These are phyloP conservation scores for Chroicocephalus ridibundus DNA, from an alignment of 2,113 vertebrate species.

Conservation along the genomic window DNA sequence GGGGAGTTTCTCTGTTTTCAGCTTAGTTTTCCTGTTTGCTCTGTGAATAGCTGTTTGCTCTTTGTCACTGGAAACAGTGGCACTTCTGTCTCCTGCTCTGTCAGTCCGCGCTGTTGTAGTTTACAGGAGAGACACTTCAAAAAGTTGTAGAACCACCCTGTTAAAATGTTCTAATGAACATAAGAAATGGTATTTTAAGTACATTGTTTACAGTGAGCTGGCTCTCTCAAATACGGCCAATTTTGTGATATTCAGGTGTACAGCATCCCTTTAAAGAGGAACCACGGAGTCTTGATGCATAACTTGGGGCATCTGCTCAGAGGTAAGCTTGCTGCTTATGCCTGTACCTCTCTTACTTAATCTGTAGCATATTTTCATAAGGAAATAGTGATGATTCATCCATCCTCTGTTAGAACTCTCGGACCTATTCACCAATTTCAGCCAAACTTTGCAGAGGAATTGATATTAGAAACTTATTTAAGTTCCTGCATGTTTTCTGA, in stretches of 20 bases:
- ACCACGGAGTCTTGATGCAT: background rate
- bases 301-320: background rate
- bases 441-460: background rate
- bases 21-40: background rate
- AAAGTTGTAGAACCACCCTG: background rate
- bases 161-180: background rate
- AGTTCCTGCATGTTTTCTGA: background rate
- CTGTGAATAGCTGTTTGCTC: background rate
- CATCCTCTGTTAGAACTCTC: background rate
- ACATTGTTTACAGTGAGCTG: background rate
- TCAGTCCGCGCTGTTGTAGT: background rate
- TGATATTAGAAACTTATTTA: background rate
- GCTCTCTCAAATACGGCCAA: background rate
- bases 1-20: background rate
- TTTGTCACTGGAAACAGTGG: background rate
- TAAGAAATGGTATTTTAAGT: background rate
- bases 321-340: background rate
- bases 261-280: background rate
- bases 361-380: background rate
- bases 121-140: background rate
- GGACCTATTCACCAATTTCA: background rate
- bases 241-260: background rate
- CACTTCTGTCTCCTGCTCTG: background rate
- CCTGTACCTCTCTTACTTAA: background rate
- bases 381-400: background rate